phyloP scores from a whole-genome alignment of 2,797 vertebrate species.

The Clangula hyemalis region DNA sequence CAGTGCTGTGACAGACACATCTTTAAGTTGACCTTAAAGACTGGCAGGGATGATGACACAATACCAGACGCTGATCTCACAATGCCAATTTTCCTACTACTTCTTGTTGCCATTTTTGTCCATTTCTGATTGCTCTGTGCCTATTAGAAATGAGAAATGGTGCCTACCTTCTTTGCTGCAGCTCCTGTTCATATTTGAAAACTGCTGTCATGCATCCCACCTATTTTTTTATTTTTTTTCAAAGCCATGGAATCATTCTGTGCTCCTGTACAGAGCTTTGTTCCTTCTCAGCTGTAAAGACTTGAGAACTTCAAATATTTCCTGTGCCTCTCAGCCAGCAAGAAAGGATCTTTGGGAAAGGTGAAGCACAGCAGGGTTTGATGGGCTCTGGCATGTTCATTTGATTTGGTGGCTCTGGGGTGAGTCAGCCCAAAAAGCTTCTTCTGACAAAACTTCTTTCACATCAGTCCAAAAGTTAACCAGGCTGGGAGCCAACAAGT shows the following conservation, averaged over 20 bases:
- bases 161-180: neutral
- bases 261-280: neutral
- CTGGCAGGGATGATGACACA: rapidly evolving
- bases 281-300: neutral
- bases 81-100: neutral
- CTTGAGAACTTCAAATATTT: neutral
- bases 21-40: neutral
- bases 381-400: rapidly evolving
- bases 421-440: neutral
- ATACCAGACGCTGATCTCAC: neutral
- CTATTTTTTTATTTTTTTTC: neutral
- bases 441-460: neutral
- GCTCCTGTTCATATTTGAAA: neutral
- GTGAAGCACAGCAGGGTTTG: neutral
- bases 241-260: neutral
- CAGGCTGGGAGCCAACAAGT: neutral
- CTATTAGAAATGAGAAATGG: neutral
- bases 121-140: neutral
- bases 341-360: neutral
- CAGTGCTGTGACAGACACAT: neutral
- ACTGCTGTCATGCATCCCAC: neutral
- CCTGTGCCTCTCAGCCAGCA: neutral
- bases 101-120: neutral
- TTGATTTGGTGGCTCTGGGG: neutral
- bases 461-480: neutral